These are phyloP conservation scores for Chaetura pelagica DNA, from an alignment of 2,113 vertebrate species.

Conservation along the genomic window DNA sequence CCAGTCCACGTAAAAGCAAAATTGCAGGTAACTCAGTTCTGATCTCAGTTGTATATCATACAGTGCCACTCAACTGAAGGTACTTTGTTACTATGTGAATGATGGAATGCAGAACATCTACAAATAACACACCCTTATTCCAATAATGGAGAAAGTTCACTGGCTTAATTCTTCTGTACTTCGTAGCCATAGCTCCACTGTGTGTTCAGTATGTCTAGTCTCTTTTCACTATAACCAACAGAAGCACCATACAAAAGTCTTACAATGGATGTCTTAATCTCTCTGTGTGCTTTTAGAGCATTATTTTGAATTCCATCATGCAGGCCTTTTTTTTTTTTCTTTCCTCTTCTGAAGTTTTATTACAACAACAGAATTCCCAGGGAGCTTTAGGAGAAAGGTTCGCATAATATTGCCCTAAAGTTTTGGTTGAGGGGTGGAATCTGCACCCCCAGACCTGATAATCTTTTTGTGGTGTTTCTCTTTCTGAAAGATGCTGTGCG, in stretches of 20 bases:
- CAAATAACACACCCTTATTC: constrained; percentile 51
- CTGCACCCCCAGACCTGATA: constrained; percentile 58
- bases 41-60: background rate
- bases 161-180: constrained; percentile 74
- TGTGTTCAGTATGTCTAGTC: constrained; percentile 80
- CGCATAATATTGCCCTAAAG: constrained; percentile 82
- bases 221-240: constrained; percentile 83
- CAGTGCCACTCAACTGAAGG: constrained; percentile 24
- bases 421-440: constrained; percentile 78
- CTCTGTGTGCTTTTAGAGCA: constrained; percentile 85
- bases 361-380: constrained; percentile 88
- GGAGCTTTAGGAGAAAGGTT: constrained; percentile 86
- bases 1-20: background rate
- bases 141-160: constrained; percentile 72
- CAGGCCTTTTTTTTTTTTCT: constrained; percentile 70
- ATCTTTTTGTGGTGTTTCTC: constrained; percentile 78
- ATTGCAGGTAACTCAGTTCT: background rate
- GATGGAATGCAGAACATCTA: constrained; percentile 20
- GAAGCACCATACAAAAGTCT: constrained; percentile 85
- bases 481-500: constrained; percentile 72
- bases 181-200: constrained; percentile 76
- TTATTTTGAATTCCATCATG: constrained; percentile 86
- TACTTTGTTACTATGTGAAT: constrained; percentile 2
- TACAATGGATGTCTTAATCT: constrained; percentile 88
- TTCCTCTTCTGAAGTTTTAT: constrained; percentile 84